Percentiles rank a stretch among this genome's conserved stretches.
Conservation (phyloP, 2,797 vertebrate species). For the Pitangus sulphuratus region DNA sequence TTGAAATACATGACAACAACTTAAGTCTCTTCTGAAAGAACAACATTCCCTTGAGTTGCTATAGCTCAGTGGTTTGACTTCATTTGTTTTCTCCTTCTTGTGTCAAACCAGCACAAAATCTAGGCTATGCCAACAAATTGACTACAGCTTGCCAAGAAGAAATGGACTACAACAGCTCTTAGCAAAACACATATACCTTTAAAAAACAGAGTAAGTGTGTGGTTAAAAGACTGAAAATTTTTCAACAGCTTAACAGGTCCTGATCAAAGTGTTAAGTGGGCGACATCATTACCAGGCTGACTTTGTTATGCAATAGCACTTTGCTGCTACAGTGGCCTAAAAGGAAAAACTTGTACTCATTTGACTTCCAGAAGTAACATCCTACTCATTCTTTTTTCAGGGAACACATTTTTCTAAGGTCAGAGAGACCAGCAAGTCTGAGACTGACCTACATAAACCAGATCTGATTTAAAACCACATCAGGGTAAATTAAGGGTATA, state of each 20-base stretch:
- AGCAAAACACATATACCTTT: background rate
- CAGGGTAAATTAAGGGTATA: background rate
- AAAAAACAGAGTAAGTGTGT: background rate
- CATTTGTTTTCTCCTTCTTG: background rate
- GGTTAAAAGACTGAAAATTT: background rate
- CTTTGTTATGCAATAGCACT: background rate
- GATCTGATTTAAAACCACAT: background rate
- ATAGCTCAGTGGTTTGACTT: background rate
- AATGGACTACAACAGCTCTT: background rate
- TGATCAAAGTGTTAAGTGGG: background rate
- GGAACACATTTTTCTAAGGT: background rate
- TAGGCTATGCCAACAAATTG: background rate
- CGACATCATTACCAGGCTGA: background rate
- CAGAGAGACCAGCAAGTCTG: background rate
- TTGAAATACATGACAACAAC: background rate
- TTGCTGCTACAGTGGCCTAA: background rate
- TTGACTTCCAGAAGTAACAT: background rate
- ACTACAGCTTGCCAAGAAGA: background rate
- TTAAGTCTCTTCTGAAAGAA: background rate
- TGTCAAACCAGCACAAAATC: background rate
- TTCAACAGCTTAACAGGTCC: background rate
- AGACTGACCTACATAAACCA: background rate
- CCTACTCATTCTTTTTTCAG: background rate
- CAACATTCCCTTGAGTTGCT: background rate
- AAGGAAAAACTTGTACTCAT: background rate